Evolutionary conservation across 2,888 invertebrate genomes (phyloP), one percentile per base, ranked within the genome.

Genomic region (Auanema sp.): DNA sequence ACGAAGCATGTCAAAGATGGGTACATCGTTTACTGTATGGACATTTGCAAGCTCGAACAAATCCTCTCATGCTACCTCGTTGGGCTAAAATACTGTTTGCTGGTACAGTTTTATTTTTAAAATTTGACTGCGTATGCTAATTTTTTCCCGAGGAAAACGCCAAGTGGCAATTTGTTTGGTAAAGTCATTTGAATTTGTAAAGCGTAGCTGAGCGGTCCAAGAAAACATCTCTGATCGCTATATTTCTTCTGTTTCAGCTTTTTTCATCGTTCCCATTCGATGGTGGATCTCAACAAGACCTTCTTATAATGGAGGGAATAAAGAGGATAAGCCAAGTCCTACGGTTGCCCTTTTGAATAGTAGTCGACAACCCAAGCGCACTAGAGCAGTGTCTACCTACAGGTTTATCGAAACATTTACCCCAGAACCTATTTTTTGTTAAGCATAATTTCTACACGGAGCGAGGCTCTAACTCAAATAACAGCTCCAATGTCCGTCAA

Each of bases 1-100:
- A 87, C 71, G 85, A 86, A 6, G 85, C 85, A 65, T 87, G 86
- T 74, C 87, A 87, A 78, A 83, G 85, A 67, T 86, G 86, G 85
- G 81, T 87, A n/a, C 85, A 85, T 5, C 83, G 84, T 42, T 82
- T 85, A 55, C 84, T 86, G 64, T 84, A 82, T 65, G 79, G 78
- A 0, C 70, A 76, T 60, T 64, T 81, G 6, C 76, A 79, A 47
- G 58, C 81, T 0, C 68, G 73, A 25, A 61, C 25, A 8, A 60
- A 56, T n/a, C 66, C 66, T 1, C 12, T 50, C 1, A 63, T 68
- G 33, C 18, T 79, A 8, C 78, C 79, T 0, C 68, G 71, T 52
- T 80, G 81, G 79, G 51, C 75, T 11, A 81, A 81, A 60, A 71
- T 81, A 49, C 58, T 78, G 2, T 58, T 81, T n/a, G 68, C 72